Percentiles rank a stretch among this genome's conserved stretches.
Evolutionary conservation across 1,140 invertebrate species (phyloP).

Genomic region (Ooceraea biroi): DNA sequence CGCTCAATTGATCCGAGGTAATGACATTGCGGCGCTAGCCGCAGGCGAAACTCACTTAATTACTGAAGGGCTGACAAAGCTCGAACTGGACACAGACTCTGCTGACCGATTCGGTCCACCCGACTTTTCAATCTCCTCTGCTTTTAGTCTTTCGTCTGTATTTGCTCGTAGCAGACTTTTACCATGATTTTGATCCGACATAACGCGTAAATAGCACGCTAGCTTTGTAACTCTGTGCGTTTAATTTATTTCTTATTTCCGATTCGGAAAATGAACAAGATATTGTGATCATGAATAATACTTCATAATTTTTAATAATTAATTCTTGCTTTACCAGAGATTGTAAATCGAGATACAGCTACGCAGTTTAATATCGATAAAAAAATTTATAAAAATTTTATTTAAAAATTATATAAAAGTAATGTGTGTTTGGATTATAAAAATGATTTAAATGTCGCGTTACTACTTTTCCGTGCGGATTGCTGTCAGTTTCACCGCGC

Average conservation of each 20-base stretch:
- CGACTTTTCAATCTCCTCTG: conserved; percentile 37
- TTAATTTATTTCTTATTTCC: conserved; percentile 16
- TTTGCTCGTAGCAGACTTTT: conserved; percentile 10
- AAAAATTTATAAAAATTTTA: not conserved
- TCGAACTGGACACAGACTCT: conserved; percentile 41
- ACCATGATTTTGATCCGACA: not conserved
- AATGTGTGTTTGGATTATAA: too few species aligned
- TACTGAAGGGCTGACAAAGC: conserved; percentile 66
- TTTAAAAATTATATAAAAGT: too few species aligned
- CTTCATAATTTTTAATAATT: not conserved
- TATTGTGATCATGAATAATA: not conserved
- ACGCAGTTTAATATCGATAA: not conserved
- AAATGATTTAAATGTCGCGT: not conserved
- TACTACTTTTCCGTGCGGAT: not conserved
- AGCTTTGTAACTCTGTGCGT: not conserved
- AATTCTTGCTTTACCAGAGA: too few species aligned
- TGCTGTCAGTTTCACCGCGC: not conserved
- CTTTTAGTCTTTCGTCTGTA: conserved; percentile 36
- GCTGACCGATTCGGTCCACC: conserved; percentile 40
- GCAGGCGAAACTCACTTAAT: conserved; percentile 65
- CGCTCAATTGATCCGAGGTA: conserved; percentile 57
- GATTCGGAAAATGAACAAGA: not conserved
- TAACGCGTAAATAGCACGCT: not conserved
- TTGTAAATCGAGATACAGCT: too few species aligned
- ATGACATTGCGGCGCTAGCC: conserved; percentile 59